A percentile compares a stretch with the other conserved stretches of the same genome.
These are phyloP conservation scores for Ectobius pallidus DNA, from an alignment of 2,888 invertebrate species.

Conservation along the genomic window DNA sequence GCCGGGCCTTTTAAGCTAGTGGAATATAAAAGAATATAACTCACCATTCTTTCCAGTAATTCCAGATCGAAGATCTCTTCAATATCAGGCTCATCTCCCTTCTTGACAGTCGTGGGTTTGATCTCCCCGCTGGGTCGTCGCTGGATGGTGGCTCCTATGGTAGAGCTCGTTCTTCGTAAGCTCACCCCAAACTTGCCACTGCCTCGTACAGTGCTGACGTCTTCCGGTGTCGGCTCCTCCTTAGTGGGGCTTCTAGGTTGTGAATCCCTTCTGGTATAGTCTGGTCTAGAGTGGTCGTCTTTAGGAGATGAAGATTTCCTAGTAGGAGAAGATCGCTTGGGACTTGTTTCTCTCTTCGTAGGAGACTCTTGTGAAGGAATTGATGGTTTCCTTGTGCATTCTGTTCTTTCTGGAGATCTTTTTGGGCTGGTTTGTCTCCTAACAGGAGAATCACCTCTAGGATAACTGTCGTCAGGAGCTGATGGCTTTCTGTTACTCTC, in stretches of 20 bases:
- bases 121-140: constrained; percentile 36
- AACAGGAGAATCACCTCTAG: background rate
- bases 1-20: too few relatives aligned
- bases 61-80: constrained; percentile 76
- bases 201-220: constrained; percentile 16
- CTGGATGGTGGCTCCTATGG: constrained; percentile 36
- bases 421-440: background rate
- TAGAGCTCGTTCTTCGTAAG: constrained; percentile 29
- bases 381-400: constrained; percentile 48
- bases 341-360: background rate
- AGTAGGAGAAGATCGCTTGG: background rate
- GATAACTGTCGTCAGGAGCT: constrained; percentile 56
- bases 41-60: constrained; percentile 73
- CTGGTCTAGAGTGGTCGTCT: too few relatives aligned
- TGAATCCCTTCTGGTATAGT: constrained; percentile 29
- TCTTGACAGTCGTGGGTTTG: constrained; percentile 48
- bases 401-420: constrained; percentile 55
- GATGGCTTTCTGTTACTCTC: constrained; percentile 49
- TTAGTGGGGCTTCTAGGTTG: background rate
- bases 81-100: constrained; percentile 62
- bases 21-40: too few relatives aligned
- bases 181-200: constrained; percentile 38
- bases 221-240: background rate
- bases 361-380: background rate
- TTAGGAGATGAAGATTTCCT: background rate